Conservation (phyloP, 2,888 invertebrate species). For the Pyrochroa serraticornis region DNA sequence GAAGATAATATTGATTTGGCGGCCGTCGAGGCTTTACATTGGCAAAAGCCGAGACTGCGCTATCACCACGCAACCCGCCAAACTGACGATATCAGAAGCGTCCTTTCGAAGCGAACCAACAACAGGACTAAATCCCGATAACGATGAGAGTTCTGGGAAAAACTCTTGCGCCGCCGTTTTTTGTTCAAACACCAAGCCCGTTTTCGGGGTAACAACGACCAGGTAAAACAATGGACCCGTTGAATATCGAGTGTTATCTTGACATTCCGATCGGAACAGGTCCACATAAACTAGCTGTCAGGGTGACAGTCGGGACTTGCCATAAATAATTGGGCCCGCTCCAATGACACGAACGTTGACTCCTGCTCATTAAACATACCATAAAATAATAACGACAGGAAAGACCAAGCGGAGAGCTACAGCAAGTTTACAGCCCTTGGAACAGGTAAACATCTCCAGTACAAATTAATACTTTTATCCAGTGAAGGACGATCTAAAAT, state of each 20-base stretch:
- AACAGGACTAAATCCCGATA: too few species aligned
- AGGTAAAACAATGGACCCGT: conserved; percentile 54
- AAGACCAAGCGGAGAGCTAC: too few species aligned
- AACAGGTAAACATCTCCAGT: too few species aligned
- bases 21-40: conserved; percentile 28
- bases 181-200: not conserved
- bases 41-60: conserved; percentile 28
- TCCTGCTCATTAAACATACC: too few species aligned
- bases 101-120: too few species aligned
- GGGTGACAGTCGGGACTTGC: conserved; percentile 52
- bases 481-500: too few species aligned
- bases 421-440: too few species aligned
- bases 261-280: conserved; percentile 56
- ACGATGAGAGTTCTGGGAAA: conserved; percentile 1
- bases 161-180: not conserved
- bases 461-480: too few species aligned
- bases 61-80: not conserved
- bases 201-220: conserved; percentile 9
- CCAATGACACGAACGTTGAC: too few species aligned
- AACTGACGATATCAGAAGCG: conserved; percentile 5
- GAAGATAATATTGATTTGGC: conserved; percentile 43
- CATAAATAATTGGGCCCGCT: conserved; percentile 44
- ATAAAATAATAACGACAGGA: too few species aligned
- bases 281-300: conserved; percentile 57
- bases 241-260: conserved; percentile 57